Evolutionary conservation across 2,797 vertebrate species (phyloP), one percentile per base, ranked within the genome.

Genomic region (Phaenicophaeus curvirostris): DNA sequence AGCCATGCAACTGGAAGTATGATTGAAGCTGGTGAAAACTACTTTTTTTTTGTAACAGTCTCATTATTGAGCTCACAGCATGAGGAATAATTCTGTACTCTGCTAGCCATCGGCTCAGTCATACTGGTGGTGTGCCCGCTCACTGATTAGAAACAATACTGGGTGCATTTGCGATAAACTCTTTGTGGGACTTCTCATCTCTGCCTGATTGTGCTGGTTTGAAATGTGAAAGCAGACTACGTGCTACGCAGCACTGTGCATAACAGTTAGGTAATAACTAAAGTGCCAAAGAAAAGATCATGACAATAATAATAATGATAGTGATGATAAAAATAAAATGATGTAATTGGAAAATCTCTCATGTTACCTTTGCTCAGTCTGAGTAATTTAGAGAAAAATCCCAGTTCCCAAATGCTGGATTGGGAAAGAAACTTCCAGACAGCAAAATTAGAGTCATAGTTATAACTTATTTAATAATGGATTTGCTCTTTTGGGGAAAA

Each of bases 171-270:
- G 42, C 61, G 97, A 97, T 97, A 94, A 95, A 91, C 89, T 76
- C 93, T 92, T 96, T 91, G 95, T 96, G 95, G 95, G 91, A 74
- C 39, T 66, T 96, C 95, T 97, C 78, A 95, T 97, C 92, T 97
- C 95, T 96, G 96, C 76, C 6, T 90, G 74, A 28, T 94, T 94
- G 27, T 77, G 87, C 91, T 95, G 66, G 62, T 80, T 87, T 95
- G 90, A 96, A 90, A 93, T 41, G 87, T 17, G 80, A 91, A 95
- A 78, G 94, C 90, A 91, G 96, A 58, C 89, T 95, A 95, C 46
- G 78, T 97, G 94, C 95, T 82, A 51, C 27, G 91, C 90, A 81
- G 62, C 93, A 65, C 96, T 78, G 5, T 78, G 80, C 74, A 33
- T 66, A 81, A 68, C 2, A 0, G 53, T 96, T 89, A 96, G 95